Conservation (phyloP, 2,113 vertebrate species). For the Rhodinocichla rosea region DNA sequence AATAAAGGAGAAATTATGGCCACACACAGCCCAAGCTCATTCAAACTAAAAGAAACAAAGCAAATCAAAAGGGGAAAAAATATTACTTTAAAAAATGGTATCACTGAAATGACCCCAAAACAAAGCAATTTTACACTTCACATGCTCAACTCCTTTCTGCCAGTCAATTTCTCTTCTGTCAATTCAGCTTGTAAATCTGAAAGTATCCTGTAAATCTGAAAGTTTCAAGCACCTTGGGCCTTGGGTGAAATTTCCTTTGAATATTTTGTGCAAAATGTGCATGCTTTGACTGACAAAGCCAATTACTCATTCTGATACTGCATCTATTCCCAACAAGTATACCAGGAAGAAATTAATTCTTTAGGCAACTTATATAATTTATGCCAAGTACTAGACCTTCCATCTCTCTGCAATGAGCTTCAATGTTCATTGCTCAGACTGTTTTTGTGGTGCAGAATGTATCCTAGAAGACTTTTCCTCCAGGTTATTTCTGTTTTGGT, state of each 20-base stretch:
- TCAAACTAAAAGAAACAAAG: background rate
- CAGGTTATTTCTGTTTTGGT: background rate
- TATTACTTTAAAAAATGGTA: background rate
- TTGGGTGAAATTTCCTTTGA: background rate
- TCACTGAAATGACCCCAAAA: background rate
- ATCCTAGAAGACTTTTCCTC: background rate
- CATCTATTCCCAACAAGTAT: background rate
- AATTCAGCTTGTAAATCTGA: background rate
- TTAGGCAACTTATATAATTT: background rate
- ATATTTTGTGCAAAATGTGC: background rate
- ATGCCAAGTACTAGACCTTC: background rate
- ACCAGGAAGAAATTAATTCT: background rate
- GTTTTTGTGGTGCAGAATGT: background rate
- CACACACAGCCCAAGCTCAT: background rate
- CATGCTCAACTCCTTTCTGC: fast-evolving
- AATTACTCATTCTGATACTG: background rate
- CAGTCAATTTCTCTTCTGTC: background rate
- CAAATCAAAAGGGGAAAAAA: background rate
- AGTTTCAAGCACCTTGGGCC: background rate
- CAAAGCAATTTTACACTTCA: background rate
- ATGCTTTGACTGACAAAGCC: background rate
- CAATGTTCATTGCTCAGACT: background rate
- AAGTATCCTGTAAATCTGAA: background rate
- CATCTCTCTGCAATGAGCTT: background rate
- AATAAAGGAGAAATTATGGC: background rate